phyloP scores from a whole-genome alignment of 2,888 invertebrate species.

The Spodoptera exigua region DNA sequence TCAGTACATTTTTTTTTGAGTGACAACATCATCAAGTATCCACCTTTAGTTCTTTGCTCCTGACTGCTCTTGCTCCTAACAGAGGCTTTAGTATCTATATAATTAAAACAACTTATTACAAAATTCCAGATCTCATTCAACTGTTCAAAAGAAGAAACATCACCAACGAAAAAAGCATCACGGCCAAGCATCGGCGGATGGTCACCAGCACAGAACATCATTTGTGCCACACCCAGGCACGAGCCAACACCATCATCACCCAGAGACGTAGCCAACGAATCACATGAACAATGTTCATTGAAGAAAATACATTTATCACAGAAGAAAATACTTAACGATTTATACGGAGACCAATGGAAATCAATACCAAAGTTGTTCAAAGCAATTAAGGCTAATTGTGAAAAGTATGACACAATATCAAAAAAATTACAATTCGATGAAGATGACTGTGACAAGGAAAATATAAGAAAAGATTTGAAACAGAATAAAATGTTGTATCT shows the following conservation, averaged over 20 bases:
- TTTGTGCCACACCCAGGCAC: slow-evolving; percentile 77
- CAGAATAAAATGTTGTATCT: slow-evolving; percentile 76
- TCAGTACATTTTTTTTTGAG: no score
- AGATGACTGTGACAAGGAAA: slow-evolving; percentile 79
- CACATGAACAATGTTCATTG: slow-evolving; percentile 78
- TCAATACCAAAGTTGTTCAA: slow-evolving; percentile 83
- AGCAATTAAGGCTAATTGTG: slow-evolving; percentile 69
- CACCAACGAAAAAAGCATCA: slow-evolving; percentile 56
- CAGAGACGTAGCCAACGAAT: slow-evolving; percentile 78
- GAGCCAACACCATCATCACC: slow-evolving; percentile 77
- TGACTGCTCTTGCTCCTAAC: no score
- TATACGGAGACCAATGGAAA: slow-evolving; percentile 89
- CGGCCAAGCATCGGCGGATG: slow-evolving; percentile 78
- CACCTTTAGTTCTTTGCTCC: no score
- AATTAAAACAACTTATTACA: background rate
- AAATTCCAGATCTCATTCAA: slow-evolving; percentile 78
- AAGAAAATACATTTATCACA: slow-evolving; percentile 81
- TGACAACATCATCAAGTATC: no score
- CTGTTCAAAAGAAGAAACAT: slow-evolving; percentile 63
- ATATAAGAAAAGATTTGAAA: slow-evolving; percentile 71
- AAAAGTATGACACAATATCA: slow-evolving; percentile 69
- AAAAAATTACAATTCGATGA: slow-evolving; percentile 80
- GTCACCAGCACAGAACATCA: slow-evolving; percentile 82
- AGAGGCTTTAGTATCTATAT: no score
- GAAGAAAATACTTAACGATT: slow-evolving; percentile 81